Conservation (phyloP, 2,888 invertebrate species). For the Eupelmus urozonus region DNA sequence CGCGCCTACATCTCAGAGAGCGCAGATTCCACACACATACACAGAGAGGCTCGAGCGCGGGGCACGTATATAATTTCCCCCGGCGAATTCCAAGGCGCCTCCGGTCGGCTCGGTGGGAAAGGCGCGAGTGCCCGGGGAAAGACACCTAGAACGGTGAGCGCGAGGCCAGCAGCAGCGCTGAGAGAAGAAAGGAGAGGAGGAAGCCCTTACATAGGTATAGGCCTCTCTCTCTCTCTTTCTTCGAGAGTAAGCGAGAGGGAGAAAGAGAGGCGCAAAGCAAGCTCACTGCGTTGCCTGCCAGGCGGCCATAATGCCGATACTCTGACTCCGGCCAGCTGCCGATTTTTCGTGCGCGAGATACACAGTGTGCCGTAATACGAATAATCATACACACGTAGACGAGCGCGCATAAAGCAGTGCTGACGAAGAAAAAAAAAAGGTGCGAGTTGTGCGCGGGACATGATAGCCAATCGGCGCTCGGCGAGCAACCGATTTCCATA, state of each 20-base stretch:
- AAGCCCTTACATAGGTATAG: slow-evolving; percentile 57
- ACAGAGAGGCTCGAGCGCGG: neutral
- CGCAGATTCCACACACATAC: slow-evolving; percentile 36
- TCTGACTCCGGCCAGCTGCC: slow-evolving; percentile 65
- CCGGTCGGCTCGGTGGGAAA: slow-evolving; percentile 47
- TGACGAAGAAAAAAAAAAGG: slow-evolving; percentile 15
- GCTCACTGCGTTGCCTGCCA: slow-evolving; percentile 3
- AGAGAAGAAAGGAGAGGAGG: slow-evolving; percentile 56
- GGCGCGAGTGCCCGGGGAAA: slow-evolving; percentile 45
- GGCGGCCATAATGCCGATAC: slow-evolving; percentile 71
- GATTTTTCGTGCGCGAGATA: too few species aligned
- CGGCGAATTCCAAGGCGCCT: slow-evolving; percentile 48
- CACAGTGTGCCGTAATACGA: neutral
- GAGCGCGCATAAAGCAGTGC: slow-evolving; percentile 60
- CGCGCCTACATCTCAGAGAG: slow-evolving; percentile 23
- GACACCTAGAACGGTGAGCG: slow-evolving; percentile 38
- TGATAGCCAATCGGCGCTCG: neutral
- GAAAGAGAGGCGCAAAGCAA: slow-evolving; percentile 48
- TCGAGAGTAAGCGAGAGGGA: slow-evolving; percentile 36
- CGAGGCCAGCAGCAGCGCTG: neutral
- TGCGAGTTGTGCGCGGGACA: slow-evolving; percentile 22
- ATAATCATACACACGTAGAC: slow-evolving; percentile 42
- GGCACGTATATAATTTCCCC: slow-evolving; percentile 42
- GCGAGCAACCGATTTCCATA: slow-evolving; percentile 11
- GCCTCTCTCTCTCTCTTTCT: too few species aligned